Base-by-base conservation (phyloP, 2,113 vertebrate genomes). In the Mirounga angustirostris region DNA sequence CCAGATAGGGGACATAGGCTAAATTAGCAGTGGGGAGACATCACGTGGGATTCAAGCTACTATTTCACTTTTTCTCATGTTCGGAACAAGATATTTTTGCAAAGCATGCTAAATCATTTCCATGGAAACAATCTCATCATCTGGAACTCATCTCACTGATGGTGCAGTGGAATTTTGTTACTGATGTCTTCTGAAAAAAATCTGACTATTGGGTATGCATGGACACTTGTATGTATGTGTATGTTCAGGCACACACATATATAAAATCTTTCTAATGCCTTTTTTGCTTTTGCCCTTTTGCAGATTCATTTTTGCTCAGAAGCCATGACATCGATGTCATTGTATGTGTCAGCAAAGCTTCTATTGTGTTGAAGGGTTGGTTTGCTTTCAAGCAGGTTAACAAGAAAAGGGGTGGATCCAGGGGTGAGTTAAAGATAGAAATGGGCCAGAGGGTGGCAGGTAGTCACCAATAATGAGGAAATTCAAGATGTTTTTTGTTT, bases 41-140 rank as follows among this genome's bases (percentile, higher is more conserved):
- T 90, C 24, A 87, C 65, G n/a, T 19, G 30, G 43, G 91, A 76
- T 56, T 33, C 78, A 79, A 91, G 61, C 52, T 52, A 54, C 59
- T 80, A 28, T 79, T 92, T 94, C 65, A 76, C 14, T 76, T 59
- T 56, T 92, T 89, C 67, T 86, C 40, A 50, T 58, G 83, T 97
- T 71, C 61, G 84, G 59, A 95, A 63, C 58, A 93, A 73, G 80
- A 81, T 97, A 80, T 92, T 96, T 97, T 79, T 92, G 79, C 50
- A 89, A 98, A 95, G 36, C 52, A 74, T 83, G 59, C 21, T 79
- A 90, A 85, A 33, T 74, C 58, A 94, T 98, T 97, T 97, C 98
- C 95, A 97, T 98, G 94, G 98, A 96, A 96, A 98, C 98, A 81
- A 97, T 52, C 19, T 98, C 86, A 63, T 95, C 74, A 95, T 52